phyloP scores from a whole-genome alignment of 2,113 vertebrate genomes.

The Calonectris borealis region DNA sequence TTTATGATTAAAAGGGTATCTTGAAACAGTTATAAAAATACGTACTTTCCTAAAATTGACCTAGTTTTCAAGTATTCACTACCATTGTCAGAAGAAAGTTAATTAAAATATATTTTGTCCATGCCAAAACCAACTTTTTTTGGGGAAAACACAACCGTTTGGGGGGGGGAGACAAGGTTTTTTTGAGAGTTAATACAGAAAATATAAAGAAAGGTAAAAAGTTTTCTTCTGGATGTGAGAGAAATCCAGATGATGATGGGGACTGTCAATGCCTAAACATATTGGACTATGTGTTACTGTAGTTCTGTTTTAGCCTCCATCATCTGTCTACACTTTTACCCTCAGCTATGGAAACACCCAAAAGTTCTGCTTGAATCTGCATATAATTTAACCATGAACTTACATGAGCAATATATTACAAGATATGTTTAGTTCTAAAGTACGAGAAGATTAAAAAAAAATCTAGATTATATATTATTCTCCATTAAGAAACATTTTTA shows the following conservation, averaged over 20 bases:
- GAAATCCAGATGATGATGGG: not conserved
- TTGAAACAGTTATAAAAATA: fast-evolving
- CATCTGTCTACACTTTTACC: not conserved
- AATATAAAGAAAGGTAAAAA: not conserved
- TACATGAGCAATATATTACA: not conserved
- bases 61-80: not conserved
- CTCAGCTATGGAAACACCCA: not conserved
- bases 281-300: not conserved
- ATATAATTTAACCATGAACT: not conserved
- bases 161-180: not conserved
- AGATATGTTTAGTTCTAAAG: not conserved
- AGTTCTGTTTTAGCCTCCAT: not conserved
- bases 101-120: not conserved
- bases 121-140: not conserved
- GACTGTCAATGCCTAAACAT: not conserved
- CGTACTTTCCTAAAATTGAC: not conserved
- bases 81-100: not conserved
- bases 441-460: not conserved
- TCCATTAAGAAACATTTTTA: not conserved
- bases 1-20: not conserved
- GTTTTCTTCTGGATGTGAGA: not conserved
- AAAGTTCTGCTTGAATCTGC: not conserved
- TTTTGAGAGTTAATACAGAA: not conserved
- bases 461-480: not conserved
- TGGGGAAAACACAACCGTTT: fast-evolving